Conservation (phyloP, 2,797 vertebrate genomes). For the Tokudaia tokunoshimensis region DNA sequence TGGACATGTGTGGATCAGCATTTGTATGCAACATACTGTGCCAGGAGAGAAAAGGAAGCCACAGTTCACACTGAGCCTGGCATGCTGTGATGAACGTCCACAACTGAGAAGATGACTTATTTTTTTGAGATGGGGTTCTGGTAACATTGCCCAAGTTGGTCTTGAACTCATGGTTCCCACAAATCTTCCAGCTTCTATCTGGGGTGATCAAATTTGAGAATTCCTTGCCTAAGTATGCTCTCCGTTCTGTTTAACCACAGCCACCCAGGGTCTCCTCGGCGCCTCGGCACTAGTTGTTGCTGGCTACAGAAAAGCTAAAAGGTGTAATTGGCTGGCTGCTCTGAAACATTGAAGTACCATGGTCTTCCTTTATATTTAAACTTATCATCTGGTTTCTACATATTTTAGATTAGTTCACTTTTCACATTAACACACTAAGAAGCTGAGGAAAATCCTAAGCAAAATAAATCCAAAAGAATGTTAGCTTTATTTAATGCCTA, state of each 20-base stretch:
- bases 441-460: conserved; percentile 37
- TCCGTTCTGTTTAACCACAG: not conserved
- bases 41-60: not conserved
- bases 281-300: not conserved
- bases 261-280: not conserved
- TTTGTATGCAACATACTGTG: not conserved
- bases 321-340: too few species aligned
- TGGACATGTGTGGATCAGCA: not conserved
- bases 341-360: too few species aligned
- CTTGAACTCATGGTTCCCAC: not conserved
- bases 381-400: conserved; percentile 42
- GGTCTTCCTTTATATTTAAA: conserved; percentile 35
- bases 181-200: not conserved
- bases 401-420: conserved; percentile 34
- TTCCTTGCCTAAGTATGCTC: not conserved
- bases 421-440: conserved; percentile 51
- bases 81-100: not conserved
- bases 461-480: conserved; percentile 53
- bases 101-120: not conserved
- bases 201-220: not conserved
- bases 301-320: not conserved
- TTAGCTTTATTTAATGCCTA: conserved; percentile 10
- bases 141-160: not conserved
- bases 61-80: not conserved
- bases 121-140: not conserved